phyloP scores from a whole-genome alignment of 2,113 vertebrate genomes.

The Campylorhamphus procurvoides region DNA sequence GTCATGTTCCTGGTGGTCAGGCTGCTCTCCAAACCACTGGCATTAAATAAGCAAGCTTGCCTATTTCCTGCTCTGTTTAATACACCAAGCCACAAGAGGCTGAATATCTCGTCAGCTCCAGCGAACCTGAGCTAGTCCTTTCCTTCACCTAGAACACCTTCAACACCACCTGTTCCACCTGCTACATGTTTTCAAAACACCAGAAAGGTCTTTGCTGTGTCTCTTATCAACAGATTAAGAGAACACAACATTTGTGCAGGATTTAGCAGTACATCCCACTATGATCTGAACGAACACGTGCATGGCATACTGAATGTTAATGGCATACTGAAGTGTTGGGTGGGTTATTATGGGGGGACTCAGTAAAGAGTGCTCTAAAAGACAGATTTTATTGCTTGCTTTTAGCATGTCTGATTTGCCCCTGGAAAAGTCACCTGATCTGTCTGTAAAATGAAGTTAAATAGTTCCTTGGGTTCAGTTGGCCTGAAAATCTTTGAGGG shows the following conservation, averaged over 20 bases:
- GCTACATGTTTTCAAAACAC: constrained; percentile 67
- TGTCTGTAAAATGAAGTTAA: not conserved
- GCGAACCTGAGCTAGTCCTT: constrained; percentile 1
- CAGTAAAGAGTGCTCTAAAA: not conserved
- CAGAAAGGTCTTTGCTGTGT: constrained; percentile 47
- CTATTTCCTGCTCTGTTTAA: not conserved
- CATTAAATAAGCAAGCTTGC: not conserved
- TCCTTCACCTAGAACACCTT: constrained; percentile 31
- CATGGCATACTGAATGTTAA: not conserved
- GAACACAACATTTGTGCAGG: not conserved
- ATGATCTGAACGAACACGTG: not conserved
- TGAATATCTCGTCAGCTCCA: not conserved
- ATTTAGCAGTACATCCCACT: constrained; percentile 1
- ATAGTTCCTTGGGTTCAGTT: not conserved
- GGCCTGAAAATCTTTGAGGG: not conserved
- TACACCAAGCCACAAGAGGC: not conserved
- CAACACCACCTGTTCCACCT: constrained; percentile 35
- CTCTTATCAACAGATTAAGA: constrained; percentile 40
- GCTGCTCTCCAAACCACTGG: not conserved
- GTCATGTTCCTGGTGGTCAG: not conserved
- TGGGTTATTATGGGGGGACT: not conserved
- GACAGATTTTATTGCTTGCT: not conserved
- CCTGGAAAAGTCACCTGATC: not conserved
- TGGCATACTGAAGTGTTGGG: not conserved
- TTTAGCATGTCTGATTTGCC: not conserved